Evolutionary conservation across 2,797 vertebrate genomes (phyloP), one percentile per base, ranked within the genome.

Genomic region (Varecia variegata): DNA sequence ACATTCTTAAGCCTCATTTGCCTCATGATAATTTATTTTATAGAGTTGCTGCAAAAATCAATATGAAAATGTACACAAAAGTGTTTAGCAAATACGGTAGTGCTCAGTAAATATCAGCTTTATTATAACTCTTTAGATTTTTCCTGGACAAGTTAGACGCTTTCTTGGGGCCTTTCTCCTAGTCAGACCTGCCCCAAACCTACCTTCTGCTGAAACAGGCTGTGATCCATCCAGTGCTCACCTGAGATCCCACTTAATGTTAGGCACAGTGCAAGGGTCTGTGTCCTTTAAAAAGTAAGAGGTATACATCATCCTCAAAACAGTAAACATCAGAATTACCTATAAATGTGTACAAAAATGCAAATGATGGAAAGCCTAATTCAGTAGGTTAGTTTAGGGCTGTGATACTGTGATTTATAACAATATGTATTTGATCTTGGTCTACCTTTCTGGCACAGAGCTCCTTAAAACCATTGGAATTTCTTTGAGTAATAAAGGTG

Each of bases 21-120:
- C n/a, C 38, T 73, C 40, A 38, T n/a, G 80, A 58, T 85, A 82
- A 88, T 93, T 91, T 76, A 77, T 71, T 62, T 96, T 79, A 23
- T 32, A 93, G 74, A 70, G n/a, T 65, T 77, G 25, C 74, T 87
- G 40, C 21, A 88, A 87, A 76, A 96, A 80, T 82, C 10, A 6
- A 67, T 80, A 40, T 71, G 82, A 85, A 96, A 91, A 81, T 40
- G 87, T 79, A 88, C 25, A 67, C 43, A 47, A 47, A 35, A 52
- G 7, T 90, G 40, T 67, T 94, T 50, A 71, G 38, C 30, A 90
- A 93, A 95, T 85, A 35, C 9, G 88, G n/a, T 35, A 84, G 65
- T 84, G 50, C 23, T 84, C 82, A 27, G 23, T 82, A 95, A 96
- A 95, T 76, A 74, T 35, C 65, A 83, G 27, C 50, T 52, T 50